Percentiles rank a stretch among this genome's conserved stretches.
phyloP scores from a whole-genome alignment of 2,797 vertebrate genomes.

The Gallinago nigripennis region DNA sequence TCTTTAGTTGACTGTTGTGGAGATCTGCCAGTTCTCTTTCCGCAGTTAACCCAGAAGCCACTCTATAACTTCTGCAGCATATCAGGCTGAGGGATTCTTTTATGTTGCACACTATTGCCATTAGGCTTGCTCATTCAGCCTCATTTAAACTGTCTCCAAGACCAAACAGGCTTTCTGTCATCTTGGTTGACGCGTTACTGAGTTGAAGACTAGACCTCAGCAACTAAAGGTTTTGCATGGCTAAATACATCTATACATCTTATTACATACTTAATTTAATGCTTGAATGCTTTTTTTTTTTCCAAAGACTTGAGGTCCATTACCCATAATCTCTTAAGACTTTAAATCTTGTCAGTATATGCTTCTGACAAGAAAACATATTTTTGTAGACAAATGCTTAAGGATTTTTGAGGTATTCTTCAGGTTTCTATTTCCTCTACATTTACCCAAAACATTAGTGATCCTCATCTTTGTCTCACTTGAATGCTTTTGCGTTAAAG shows the following conservation, averaged over 20 bases:
- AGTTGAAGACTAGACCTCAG: not conserved
- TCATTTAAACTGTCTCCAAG: not conserved
- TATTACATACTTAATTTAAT: not conserved
- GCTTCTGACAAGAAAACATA: not conserved
- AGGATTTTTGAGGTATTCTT: not conserved
- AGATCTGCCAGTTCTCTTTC: not conserved
- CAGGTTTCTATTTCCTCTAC: not conserved
- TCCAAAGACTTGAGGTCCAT: not conserved
- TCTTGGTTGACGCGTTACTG: not conserved
- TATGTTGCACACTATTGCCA: not conserved
- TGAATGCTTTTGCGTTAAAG: not conserved
- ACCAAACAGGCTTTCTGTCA: not conserved
- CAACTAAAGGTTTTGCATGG: not conserved
- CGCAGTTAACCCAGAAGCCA: not conserved
- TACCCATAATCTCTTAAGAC: not conserved
- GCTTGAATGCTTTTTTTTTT: not conserved
- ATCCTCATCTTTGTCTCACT: not conserved
- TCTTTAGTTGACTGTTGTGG: not conserved
- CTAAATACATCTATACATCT: not conserved
- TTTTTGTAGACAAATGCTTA: not conserved
- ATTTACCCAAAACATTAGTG: not conserved
- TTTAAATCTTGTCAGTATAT: not conserved
- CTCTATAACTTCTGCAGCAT: not conserved
- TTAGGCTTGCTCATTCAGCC: not conserved
- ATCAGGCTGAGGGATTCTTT: not conserved